Evolutionary conservation across 2,888 invertebrate species (phyloP).

Genomic region (Polylopha cassiicola): DNA sequence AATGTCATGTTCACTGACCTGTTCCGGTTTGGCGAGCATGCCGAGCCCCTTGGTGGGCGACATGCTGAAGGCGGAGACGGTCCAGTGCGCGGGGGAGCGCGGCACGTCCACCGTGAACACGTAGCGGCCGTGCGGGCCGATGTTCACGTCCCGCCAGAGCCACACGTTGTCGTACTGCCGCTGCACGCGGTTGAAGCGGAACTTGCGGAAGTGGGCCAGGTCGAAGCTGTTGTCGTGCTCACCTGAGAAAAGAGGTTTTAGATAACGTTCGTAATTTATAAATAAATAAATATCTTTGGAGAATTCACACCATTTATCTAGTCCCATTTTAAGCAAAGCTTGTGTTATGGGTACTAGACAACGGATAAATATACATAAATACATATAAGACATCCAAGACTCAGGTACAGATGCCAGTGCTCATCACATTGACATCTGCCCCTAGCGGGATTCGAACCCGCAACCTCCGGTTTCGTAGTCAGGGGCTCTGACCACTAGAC

Average conservation of each 20-base stretch:
- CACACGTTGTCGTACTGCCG: constrained; percentile 96
- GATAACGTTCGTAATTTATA: too few relatives aligned
- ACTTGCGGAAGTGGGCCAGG: constrained; percentile 84
- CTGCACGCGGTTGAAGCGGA: constrained; percentile 91
- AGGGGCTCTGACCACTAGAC: too few relatives aligned
- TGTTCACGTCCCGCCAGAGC: constrained; percentile 96
- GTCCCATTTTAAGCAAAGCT: too few relatives aligned
- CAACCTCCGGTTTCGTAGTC: too few relatives aligned
- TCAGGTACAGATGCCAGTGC: too few relatives aligned
- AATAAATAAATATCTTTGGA: too few relatives aligned
- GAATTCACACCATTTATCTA: too few relatives aligned
- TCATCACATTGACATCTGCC: too few relatives aligned
- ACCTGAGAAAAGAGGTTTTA: constrained; percentile 63
- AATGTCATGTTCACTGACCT: constrained; percentile 72
- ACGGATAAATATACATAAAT: too few relatives aligned
- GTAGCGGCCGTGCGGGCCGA: constrained; percentile 92
- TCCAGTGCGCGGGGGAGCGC: constrained; percentile 90
- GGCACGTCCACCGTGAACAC: constrained; percentile 93
- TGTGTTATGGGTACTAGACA: too few relatives aligned
- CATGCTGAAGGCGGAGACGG: constrained; percentile 94
- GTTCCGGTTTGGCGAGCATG: constrained; percentile 87
- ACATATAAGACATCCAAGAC: too few relatives aligned
- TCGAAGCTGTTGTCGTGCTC: constrained; percentile 81
- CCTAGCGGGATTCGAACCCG: too few relatives aligned
- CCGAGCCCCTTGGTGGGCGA: constrained; percentile 92